phyloP scores from a whole-genome alignment of 2,797 vertebrate genomes.

The Australoheros facetus region DNA sequence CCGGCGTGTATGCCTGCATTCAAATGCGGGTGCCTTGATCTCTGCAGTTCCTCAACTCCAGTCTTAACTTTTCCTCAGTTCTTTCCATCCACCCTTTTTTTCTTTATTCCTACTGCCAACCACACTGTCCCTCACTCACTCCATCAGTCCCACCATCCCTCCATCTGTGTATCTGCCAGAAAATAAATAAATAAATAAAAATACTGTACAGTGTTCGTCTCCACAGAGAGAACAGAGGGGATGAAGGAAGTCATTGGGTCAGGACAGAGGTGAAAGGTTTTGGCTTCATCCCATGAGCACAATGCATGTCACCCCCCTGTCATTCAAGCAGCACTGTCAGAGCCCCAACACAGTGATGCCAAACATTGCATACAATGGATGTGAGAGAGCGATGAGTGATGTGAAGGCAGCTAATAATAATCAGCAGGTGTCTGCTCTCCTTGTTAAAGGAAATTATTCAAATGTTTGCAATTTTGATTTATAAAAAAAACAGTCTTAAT shows the following conservation, averaged over 20 bases:
- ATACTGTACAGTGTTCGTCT: slow-evolving; percentile 37
- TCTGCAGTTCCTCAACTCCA: slow-evolving; percentile 4
- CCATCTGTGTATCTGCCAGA: slow-evolving; percentile 60
- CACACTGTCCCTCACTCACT: slow-evolving; percentile 1
- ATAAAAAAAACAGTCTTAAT: background rate
- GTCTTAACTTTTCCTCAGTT: background rate
- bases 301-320: slow-evolving; percentile 61
- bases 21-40: slow-evolving; percentile 34
- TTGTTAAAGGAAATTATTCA: slow-evolving; percentile 13
- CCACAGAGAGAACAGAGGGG: slow-evolving; percentile 48
- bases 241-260: slow-evolving; percentile 59
- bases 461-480: slow-evolving; percentile 7
- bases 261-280: slow-evolving; percentile 61
- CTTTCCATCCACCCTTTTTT: background rate
- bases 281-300: slow-evolving; percentile 61
- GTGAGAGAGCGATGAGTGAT: background rate
- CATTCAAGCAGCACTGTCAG: slow-evolving; percentile 58
- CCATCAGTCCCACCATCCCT: slow-evolving; percentile 36
- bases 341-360: slow-evolving; percentile 27
- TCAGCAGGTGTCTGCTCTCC: background rate
- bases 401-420: background rate
- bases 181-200: background rate
- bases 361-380: slow-evolving; percentile 2
- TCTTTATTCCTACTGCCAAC: background rate
- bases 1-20: slow-evolving; percentile 15